These are phyloP conservation scores for Vidua macroura DNA, from an alignment of 2,113 vertebrate species.

Conservation along the genomic window DNA sequence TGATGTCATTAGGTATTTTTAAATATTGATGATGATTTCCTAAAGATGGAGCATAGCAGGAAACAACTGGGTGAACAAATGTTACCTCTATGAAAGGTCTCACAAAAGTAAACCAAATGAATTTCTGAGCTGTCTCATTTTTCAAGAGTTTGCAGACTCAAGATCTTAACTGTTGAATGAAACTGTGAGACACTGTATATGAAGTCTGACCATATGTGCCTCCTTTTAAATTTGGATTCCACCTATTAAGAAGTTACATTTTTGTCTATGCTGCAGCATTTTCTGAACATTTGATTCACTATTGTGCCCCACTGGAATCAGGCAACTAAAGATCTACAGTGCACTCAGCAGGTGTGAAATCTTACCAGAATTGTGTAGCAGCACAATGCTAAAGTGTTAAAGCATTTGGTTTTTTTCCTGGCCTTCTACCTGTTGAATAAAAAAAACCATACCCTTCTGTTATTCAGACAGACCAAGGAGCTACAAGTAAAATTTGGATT, in stretches of 20 bases:
- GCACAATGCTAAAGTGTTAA: neutral
- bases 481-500: neutral
- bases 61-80: neutral
- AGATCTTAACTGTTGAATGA: neutral
- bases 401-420: rapidly evolving
- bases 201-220: neutral
- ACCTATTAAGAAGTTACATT: neutral
- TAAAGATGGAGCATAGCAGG: neutral
- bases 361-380: neutral
- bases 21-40: neutral
- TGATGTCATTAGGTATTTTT: neutral
- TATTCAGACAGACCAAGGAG: neutral
- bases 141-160: neutral
- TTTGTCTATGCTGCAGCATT: neutral
- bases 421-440: neutral
- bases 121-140: neutral
- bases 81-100: neutral
- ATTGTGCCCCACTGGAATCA: neutral
- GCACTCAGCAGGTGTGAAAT: neutral
- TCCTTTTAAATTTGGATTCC: neutral
- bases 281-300: neutral
- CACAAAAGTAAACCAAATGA: neutral
- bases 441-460: neutral
- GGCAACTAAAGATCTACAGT: neutral
- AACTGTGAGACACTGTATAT: neutral